Base-by-base conservation (phyloP, 2,113 vertebrate genomes). In the Pithys albifrons region DNA sequence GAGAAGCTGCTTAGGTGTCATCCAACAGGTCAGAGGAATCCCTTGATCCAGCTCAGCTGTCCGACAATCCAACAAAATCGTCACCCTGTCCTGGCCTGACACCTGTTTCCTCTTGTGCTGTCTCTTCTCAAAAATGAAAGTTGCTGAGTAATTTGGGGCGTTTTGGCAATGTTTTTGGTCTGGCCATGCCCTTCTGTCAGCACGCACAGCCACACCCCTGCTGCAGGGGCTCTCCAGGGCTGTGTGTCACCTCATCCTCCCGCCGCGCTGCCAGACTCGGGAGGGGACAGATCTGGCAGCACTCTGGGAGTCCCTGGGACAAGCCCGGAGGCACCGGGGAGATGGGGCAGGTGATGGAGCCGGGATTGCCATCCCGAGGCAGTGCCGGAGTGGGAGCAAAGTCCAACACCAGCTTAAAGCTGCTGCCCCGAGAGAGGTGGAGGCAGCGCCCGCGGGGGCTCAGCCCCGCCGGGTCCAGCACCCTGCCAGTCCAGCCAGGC, bases 221-320 rank as follows among this genome's bases (percentile, higher is more conserved):
- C n/a, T 7, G 6, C 82, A 29, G 10, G 5, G 3, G 4, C 45
- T 12, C 18, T 20, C 71, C 29, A 14, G 2, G 6, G 19, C 28
- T 16, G 12, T 1, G 0, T 2, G 9, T 3, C 3, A 2, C 76
- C 13, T 59, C 51, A 7, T 24, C 27, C 43, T 57, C 37, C 28
- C 3, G 3, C 9, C 4, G 23, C 2, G 0, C 52, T 9, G 9
- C 48, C 4, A 2, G 12, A 5, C 7, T 43, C 1, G 12, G 27
- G 12, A 23, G 13, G 14, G 12, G 10, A 23, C 10, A 51, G 33
- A 22, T 28, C 8, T 4, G 24, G 52, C 51, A 52, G 66, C 4
- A 4, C 23, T 65, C 49, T 24, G 49, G 10, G 10, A 2, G 4
- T 16, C 37, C 31, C 48, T 3, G 6, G 49, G 41, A 43, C 41